Evolutionary conservation across 2,888 invertebrate genomes (phyloP).

Genomic region (Scaptomyza parva): DNA sequence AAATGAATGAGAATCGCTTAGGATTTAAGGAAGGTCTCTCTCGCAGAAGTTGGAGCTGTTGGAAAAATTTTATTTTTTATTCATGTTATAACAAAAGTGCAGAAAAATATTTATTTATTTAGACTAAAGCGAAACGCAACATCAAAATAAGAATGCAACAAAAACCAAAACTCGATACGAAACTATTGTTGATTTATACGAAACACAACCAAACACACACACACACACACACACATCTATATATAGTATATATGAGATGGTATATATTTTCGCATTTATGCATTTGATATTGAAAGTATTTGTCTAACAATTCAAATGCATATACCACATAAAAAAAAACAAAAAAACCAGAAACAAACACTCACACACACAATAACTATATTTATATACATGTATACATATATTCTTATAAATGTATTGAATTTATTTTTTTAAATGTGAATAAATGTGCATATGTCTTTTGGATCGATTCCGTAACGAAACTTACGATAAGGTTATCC

Average conservation of each 20-base stretch:
- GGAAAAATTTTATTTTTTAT: conserved; percentile 70
- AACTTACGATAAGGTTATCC: conserved; percentile 47
- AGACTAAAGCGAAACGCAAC: conserved; percentile 28
- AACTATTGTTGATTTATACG: conserved; percentile 62
- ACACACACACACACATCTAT: conserved; percentile 24
- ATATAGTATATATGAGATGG: too few relatives aligned
- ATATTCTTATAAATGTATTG: conserved; percentile 67
- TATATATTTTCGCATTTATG: conserved; percentile 80
- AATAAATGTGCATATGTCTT: conserved; percentile 73
- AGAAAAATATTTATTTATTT: conserved; percentile 50
- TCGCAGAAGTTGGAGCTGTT: conserved; percentile 41
- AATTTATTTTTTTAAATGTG: conserved; percentile 72
- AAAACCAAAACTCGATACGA: conserved; percentile 32
- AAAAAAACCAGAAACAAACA: conserved; percentile 14
- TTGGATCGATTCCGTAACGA: conserved; percentile 63
- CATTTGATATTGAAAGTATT: conserved; percentile 63
- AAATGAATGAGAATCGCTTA: conserved; percentile 22
- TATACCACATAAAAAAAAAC: conserved; percentile 23
- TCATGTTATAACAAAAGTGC: conserved; percentile 60
- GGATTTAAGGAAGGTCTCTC: conserved; percentile 5
- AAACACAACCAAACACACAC: conserved; percentile 21
- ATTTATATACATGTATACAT: conserved; percentile 47
- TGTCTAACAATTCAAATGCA: conserved; percentile 52
- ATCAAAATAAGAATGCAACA: conserved; percentile 11
- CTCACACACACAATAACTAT: conserved; percentile 43